These are phyloP conservation scores for Sphecodes monilicornis DNA, from an alignment of 2,888 invertebrate genomes.

Conservation along the genomic window DNA sequence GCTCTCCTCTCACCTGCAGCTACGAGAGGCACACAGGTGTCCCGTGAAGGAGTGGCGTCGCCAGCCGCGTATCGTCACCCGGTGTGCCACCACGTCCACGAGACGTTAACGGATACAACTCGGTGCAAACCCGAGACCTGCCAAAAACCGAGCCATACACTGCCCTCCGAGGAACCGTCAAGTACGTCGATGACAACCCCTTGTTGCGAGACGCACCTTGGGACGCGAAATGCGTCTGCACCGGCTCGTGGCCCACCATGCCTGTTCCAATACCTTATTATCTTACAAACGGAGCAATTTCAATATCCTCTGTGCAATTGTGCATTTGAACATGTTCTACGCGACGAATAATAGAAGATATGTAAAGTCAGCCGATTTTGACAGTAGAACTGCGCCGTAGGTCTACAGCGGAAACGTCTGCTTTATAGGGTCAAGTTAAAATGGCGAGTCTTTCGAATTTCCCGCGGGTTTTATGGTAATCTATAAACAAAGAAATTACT, in stretches of 20 bases:
- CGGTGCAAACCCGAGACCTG: constrained; percentile 54
- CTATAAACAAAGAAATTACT: neutral
- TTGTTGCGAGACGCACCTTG: neutral
- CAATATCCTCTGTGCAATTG: neutral
- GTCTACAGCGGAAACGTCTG: neutral
- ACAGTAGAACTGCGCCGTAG: too few species aligned
- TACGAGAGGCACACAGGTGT: constrained; percentile 66
- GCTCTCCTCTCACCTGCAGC: constrained; percentile 70
- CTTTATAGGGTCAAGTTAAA: too few species aligned
- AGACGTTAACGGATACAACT: constrained; percentile 17
- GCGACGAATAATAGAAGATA: too few species aligned
- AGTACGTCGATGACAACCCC: constrained; percentile 29
- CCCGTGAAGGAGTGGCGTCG: constrained; percentile 69
- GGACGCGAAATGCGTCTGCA: constrained; percentile 32
- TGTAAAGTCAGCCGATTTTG: too few species aligned
- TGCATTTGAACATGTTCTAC: neutral
- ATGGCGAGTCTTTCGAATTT: neutral
- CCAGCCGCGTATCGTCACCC: constrained; percentile 57
- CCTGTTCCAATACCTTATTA: constrained; percentile 15
- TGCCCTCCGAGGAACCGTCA: constrained; percentile 51
- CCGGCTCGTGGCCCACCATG: constrained; percentile 41
- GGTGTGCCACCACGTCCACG: constrained; percentile 51
- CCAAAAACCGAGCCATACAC: constrained; percentile 56
- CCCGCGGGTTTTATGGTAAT: neutral
- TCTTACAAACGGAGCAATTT: neutral